Percentiles rank a stretch among this genome's conserved stretches.
phyloP scores from a whole-genome alignment of 1,140 invertebrate species.

The Homalodisca vitripennis region DNA sequence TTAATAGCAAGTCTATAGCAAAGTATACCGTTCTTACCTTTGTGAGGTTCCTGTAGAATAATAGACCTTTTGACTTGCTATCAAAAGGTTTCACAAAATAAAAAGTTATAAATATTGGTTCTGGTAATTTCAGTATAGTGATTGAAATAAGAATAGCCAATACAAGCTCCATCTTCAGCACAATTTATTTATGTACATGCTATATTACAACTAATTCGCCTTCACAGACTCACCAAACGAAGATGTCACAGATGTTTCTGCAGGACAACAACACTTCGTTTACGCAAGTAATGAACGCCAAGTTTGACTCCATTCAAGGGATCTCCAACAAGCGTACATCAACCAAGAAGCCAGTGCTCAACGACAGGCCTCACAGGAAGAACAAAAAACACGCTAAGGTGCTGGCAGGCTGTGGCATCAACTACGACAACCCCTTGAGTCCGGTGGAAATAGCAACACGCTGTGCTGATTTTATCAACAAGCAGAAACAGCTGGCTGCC shows the following conservation, averaged over 20 bases:
- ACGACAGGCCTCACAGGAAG: slow-evolving; percentile 63
- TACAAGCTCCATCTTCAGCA: too few relatives aligned
- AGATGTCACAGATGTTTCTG: slow-evolving; percentile 76
- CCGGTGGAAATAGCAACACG: slow-evolving; percentile 82
- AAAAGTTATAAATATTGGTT: too few relatives aligned
- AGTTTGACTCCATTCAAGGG: slow-evolving; percentile 78
- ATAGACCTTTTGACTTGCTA: too few relatives aligned
- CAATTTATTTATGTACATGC: too few relatives aligned
- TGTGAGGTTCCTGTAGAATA: too few relatives aligned
- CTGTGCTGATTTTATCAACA: slow-evolving; percentile 78
- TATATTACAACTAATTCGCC: too few relatives aligned
- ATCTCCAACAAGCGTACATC: slow-evolving; percentile 69
- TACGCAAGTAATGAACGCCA: slow-evolving; percentile 65
- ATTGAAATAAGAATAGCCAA: too few relatives aligned
- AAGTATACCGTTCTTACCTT: too few relatives aligned
- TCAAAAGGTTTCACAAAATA: too few relatives aligned
- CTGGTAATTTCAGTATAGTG: too few relatives aligned
- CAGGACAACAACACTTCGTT: slow-evolving; percentile 82
- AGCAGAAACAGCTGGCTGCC: slow-evolving; percentile 65
- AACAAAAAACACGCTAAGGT: slow-evolving; percentile 84
- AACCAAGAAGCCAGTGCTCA: slow-evolving; percentile 67
- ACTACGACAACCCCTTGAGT: slow-evolving; percentile 79
- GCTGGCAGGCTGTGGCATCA: slow-evolving; percentile 78
- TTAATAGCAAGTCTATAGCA: too few relatives aligned
- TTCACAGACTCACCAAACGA: slow-evolving; percentile 62